phyloP scores from a whole-genome alignment of 2,113 vertebrate genomes.

The Mirza zaza region DNA sequence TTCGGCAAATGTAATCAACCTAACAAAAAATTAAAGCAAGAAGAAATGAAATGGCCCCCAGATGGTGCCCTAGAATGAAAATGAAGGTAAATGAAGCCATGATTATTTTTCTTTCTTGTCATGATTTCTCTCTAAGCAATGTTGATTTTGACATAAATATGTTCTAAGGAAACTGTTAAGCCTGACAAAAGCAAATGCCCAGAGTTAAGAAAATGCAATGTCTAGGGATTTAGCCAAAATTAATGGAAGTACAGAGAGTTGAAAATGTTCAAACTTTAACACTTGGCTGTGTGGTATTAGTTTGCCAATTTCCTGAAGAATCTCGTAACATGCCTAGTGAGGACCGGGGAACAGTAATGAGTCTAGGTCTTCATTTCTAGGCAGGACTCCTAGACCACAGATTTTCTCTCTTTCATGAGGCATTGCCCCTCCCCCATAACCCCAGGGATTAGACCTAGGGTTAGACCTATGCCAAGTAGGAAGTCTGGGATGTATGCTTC shows the following conservation, averaged over 20 bases:
- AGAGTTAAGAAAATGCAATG: not conserved
- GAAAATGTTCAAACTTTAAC: too few relatives aligned
- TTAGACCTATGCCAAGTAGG: rapidly evolving
- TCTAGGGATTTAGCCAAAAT: not conserved
- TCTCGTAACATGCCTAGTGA: not conserved
- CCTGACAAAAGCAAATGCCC: not conserved
- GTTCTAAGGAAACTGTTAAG: not conserved
- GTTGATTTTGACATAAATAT: not conserved
- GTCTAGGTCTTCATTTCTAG: not conserved
- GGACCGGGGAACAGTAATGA: rapidly evolving
- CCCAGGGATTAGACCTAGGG: rapidly evolving
- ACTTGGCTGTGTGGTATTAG: not conserved
- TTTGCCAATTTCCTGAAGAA: not conserved
- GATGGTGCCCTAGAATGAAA: not conserved
- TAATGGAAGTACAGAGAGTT: not conserved
- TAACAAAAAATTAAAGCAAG: not conserved
- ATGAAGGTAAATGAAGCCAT: not conserved
- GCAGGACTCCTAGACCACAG: too few relatives aligned
- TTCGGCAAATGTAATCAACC: not conserved
- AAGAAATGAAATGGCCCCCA: not conserved
- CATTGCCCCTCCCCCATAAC: rapidly evolving
- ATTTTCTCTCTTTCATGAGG: not conserved
- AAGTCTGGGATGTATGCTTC: not conserved
- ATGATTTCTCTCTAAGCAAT: not conserved
- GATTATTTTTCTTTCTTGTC: not conserved